These are phyloP conservation scores for Brachylomia viminalis DNA, from an alignment of 2,888 invertebrate species.

Conservation along the genomic window DNA sequence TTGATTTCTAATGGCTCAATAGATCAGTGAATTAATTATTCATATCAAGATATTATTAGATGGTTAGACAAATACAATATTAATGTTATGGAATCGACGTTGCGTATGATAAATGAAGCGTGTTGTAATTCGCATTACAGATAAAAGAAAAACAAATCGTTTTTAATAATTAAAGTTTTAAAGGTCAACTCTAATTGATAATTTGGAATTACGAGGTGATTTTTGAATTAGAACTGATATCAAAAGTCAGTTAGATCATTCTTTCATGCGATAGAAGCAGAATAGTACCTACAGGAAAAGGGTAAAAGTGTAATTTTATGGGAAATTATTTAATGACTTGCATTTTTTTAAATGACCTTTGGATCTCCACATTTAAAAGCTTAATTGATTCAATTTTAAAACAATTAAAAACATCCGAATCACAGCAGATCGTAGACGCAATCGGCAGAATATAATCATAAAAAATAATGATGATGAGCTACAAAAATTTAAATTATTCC, in stretches of 20 bases:
- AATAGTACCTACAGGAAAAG: background rate
- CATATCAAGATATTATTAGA: constrained; percentile 23
- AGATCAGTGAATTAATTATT: constrained; percentile 31
- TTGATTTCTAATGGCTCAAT: constrained; percentile 20
- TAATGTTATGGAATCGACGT: constrained; percentile 20
- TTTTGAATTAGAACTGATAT: background rate
- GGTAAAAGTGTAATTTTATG: background rate
- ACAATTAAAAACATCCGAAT: constrained; percentile 7
- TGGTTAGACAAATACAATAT: constrained; percentile 38
- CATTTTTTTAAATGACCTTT: background rate
- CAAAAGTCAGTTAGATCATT: background rate
- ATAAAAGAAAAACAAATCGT: constrained; percentile 21
- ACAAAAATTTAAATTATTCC: constrained; percentile 26
- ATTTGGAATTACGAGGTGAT: constrained; percentile 6
- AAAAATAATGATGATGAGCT: constrained; percentile 13
- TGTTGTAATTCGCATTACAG: constrained; percentile 1
- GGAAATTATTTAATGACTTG: background rate
- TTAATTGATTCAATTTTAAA: background rate
- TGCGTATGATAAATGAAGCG: constrained; percentile 29
- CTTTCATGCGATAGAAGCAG: background rate
- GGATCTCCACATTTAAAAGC: background rate
- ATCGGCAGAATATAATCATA: constrained; percentile 6
- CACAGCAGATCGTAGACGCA: background rate
- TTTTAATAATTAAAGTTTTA: constrained; percentile 21
- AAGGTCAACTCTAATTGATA: constrained; percentile 30